phyloP scores from a whole-genome alignment of 2,113 vertebrate species.

The Menura novaehollandiae region DNA sequence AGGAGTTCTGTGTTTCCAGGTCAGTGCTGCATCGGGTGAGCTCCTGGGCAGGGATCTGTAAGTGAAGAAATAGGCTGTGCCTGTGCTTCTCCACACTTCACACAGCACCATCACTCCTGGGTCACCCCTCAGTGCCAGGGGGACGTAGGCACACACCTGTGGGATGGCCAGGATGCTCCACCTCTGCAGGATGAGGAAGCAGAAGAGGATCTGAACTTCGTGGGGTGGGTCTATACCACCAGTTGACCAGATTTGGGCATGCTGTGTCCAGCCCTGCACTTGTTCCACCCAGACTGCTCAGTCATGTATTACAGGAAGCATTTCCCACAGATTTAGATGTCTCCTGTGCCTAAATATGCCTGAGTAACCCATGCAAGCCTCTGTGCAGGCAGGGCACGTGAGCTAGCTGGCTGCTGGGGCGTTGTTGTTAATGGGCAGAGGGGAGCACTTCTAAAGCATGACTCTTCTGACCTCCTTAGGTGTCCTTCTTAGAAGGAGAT shows the following conservation, averaged over 20 bases:
- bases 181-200: neutral
- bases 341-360: neutral
- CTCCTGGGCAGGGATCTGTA: neutral
- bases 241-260: neutral
- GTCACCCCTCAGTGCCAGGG: neutral
- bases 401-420: neutral
- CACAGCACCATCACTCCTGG: neutral
- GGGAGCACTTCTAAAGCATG: neutral
- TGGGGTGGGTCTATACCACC: fast-evolving
- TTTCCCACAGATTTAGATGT: neutral
- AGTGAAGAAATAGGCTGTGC: neutral
- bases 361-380: neutral
- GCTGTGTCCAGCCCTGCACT: neutral
- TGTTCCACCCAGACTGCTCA: neutral
- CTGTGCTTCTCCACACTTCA: neutral
- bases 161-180: neutral
- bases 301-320: neutral
- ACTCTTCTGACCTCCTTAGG: neutral
- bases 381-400: neutral
- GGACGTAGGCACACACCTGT: neutral
- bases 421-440: neutral
- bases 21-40: neutral
- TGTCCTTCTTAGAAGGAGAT: neutral
- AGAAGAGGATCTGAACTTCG: neutral
- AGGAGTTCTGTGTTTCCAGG: neutral